These are phyloP conservation scores for Netelia inedita DNA, from an alignment of 2,888 invertebrate species.

Conservation along the genomic window DNA sequence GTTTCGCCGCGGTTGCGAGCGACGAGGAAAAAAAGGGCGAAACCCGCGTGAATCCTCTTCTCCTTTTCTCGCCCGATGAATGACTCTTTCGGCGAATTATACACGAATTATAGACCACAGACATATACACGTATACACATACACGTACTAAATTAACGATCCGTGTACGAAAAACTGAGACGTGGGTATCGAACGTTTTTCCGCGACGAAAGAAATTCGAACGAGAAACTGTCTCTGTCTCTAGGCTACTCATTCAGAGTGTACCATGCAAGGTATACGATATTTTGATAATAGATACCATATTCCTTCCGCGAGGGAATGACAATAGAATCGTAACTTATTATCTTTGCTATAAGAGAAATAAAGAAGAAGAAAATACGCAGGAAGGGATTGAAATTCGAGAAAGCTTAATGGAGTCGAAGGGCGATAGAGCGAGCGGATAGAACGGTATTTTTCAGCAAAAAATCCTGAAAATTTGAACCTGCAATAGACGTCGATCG, in stretches of 20 bases:
- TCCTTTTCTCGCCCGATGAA: constrained; percentile 55
- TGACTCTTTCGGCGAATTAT: constrained; percentile 43
- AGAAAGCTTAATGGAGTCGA: not conserved
- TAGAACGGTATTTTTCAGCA: constrained; percentile 19
- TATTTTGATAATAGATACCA: constrained; percentile 66
- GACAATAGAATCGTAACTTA: constrained; percentile 62
- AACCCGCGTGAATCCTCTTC: constrained; percentile 55
- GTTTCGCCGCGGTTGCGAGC: constrained; percentile 7
- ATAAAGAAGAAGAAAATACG: not conserved
- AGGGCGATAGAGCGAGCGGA: not conserved
- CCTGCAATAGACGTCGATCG: constrained; percentile 40
- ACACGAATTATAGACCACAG: constrained; percentile 35
- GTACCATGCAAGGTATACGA: constrained; percentile 50
- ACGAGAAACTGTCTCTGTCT: constrained; percentile 11
- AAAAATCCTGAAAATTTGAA: constrained; percentile 27
- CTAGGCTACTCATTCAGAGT: constrained; percentile 60
- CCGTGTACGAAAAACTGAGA: not conserved
- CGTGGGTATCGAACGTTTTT: not conserved
- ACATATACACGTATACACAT: constrained; percentile 4
- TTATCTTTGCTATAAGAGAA: constrained; percentile 40
- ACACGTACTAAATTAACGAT: not conserved
- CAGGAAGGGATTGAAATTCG: not conserved
- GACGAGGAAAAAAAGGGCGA: constrained; percentile 19
- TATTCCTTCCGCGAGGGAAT: constrained; percentile 63
- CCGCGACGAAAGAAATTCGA: not conserved